Percentiles rank a stretch among this genome's conserved stretches.
phyloP scores from a whole-genome alignment of 2,888 invertebrate species.

The Seira ritae region DNA sequence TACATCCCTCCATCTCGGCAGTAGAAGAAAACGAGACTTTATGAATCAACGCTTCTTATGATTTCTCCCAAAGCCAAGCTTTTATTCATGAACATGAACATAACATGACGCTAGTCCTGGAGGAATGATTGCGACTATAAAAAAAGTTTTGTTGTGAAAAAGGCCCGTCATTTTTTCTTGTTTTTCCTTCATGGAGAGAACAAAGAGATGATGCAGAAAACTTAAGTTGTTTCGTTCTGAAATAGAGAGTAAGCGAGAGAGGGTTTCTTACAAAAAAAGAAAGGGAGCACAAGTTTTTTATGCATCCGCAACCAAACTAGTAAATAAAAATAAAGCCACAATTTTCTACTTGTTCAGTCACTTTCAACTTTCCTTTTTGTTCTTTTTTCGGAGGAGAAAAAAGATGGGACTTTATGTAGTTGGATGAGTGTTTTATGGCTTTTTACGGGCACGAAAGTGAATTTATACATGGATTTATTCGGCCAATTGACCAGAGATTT shows the following conservation, averaged over 20 bases:
- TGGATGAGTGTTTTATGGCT: constrained; percentile 27
- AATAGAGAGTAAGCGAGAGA: not conserved
- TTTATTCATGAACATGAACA: too few relatives aligned
- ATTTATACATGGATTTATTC: constrained; percentile 10
- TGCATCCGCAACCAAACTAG: constrained; percentile 28
- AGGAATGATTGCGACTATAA: too few relatives aligned
- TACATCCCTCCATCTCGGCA: too few relatives aligned
- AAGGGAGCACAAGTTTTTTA: constrained; percentile 6
- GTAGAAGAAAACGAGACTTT: too few relatives aligned
- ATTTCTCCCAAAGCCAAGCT: too few relatives aligned
- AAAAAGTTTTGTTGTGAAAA: too few relatives aligned
- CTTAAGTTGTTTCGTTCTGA: not conserved
- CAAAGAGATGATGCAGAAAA: constrained; percentile 29
- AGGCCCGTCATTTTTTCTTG: too few relatives aligned
- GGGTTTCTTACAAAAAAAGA: too few relatives aligned
- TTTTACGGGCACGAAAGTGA: constrained; percentile 2
- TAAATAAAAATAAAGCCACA: not conserved
- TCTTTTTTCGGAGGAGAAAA: too few relatives aligned
- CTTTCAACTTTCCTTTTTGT: constrained; percentile 1
- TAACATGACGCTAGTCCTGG: too few relatives aligned
- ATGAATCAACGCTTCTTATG: too few relatives aligned
- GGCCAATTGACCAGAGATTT: constrained; percentile 9
- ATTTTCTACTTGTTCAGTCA: too few relatives aligned
- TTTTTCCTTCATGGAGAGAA: not conserved
- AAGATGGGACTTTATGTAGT: not conserved